These are phyloP conservation scores for Dasyornis broadbenti DNA, from an alignment of 2,113 vertebrate genomes.

Conservation along the genomic window DNA sequence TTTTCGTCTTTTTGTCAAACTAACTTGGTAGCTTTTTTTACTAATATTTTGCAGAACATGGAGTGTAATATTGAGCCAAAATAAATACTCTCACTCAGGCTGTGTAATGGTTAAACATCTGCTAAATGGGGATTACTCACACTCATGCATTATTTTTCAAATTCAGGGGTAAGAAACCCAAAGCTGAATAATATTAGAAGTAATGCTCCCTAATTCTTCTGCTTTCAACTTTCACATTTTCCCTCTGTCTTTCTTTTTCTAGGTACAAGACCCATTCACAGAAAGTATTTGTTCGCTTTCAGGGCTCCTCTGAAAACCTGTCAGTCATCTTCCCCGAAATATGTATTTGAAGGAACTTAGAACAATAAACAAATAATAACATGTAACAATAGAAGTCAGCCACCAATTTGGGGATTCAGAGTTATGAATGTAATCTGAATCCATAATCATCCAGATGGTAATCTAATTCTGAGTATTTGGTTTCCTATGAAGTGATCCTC, in stretches of 20 bases:
- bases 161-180: neutral
- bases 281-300: neutral
- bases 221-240: neutral
- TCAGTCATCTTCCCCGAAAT: neutral
- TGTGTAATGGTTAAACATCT: neutral
- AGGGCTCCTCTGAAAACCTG: neutral
- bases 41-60: neutral
- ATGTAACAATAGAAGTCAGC: neutral
- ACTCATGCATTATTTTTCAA: neutral
- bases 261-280: neutral
- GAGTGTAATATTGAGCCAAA: neutral
- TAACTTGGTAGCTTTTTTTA: neutral
- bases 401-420: neutral
- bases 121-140: neutral
- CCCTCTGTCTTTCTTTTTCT: neutral
- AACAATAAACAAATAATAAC: neutral
- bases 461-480: neutral
- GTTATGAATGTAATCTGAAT: neutral
- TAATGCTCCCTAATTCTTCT: neutral
- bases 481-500: neutral
- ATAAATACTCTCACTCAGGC: neutral
- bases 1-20: neutral
- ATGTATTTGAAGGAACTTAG: neutral
- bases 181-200: neutral
- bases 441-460: neutral